Percentiles rank a stretch among this genome's conserved stretches.
Conservation (phyloP, 2,113 vertebrate species). For the Patagioenas fasciata region DNA sequence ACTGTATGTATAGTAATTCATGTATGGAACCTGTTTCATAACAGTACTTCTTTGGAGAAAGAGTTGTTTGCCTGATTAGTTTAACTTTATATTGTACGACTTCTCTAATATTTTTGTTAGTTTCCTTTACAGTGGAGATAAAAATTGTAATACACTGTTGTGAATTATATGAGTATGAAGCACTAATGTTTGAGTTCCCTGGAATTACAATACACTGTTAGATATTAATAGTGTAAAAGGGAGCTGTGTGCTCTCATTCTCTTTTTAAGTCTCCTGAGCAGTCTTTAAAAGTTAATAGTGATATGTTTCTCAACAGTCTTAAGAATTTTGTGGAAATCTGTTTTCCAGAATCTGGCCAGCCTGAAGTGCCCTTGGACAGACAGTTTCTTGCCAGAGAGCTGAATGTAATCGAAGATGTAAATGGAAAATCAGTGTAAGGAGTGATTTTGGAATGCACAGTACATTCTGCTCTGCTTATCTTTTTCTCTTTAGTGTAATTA, state of each 20-base stretch:
- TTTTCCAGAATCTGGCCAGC: slow-evolving; percentile 89
- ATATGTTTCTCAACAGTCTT: background rate
- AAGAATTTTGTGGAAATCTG: slow-evolving; percentile 7
- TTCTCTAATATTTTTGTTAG: background rate
- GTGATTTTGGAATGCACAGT: background rate
- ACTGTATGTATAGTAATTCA: background rate
- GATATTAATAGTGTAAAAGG: background rate
- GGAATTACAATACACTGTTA: background rate
- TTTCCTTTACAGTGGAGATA: background rate
- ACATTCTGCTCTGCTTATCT: background rate
- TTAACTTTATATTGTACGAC: background rate
- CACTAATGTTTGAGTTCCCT: background rate
- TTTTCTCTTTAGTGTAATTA: background rate
- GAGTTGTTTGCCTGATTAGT: background rate
- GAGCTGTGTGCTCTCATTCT: background rate
- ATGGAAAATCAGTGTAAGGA: slow-evolving; percentile 86
- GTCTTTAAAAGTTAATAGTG: background rate
- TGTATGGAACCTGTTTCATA: background rate
- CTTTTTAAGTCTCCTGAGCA: background rate
- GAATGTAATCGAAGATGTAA: slow-evolving; percentile 85
- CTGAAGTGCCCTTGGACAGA: slow-evolving; percentile 87
- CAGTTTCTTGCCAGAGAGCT: slow-evolving; percentile 90
- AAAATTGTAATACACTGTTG: background rate
- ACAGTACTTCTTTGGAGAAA: background rate
- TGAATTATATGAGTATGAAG: background rate